These are phyloP conservation scores for Heliconius hortense DNA, from an alignment of 2,888 invertebrate species.

Conservation along the genomic window DNA sequence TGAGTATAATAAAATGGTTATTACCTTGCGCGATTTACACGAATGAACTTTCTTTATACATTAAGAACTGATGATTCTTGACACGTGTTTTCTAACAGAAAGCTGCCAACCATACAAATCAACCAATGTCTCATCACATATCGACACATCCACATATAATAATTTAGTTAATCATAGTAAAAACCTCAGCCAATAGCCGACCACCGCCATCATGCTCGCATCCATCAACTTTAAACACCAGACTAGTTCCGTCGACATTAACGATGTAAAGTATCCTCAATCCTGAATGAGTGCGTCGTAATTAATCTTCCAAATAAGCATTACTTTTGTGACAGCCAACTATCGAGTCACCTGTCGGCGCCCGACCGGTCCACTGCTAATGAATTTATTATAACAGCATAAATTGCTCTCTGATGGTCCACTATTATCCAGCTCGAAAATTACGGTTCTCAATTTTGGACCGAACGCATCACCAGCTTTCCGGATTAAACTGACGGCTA, in stretches of 20 bases:
- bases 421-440: constrained; percentile 76
- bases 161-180: constrained; percentile 16
- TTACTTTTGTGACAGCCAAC: constrained; percentile 28
- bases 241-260: constrained; percentile 30
- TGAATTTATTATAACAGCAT: constrained; percentile 81
- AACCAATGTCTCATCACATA: not conserved
- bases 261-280: constrained; percentile 32
- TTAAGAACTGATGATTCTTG: not conserved
- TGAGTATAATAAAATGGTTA: not conserved
- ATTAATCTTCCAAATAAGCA: constrained; percentile 36
- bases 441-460: constrained; percentile 72
- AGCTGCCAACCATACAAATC: not conserved
- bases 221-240: constrained; percentile 31
- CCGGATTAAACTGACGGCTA: constrained; percentile 49
- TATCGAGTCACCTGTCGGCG: constrained; percentile 33
- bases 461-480: constrained; percentile 72
- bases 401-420: constrained; percentile 78
- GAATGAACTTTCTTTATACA: not conserved
- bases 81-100: not conserved
- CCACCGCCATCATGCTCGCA: constrained; percentile 25
- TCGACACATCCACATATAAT: not conserved
- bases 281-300: constrained; percentile 23
- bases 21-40: not conserved
- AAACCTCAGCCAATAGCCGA: not conserved
- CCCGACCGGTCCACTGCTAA: constrained; percentile 52